These are phyloP conservation scores for Volucella bombylans DNA, from an alignment of 2,888 invertebrate species.

Conservation along the genomic window DNA sequence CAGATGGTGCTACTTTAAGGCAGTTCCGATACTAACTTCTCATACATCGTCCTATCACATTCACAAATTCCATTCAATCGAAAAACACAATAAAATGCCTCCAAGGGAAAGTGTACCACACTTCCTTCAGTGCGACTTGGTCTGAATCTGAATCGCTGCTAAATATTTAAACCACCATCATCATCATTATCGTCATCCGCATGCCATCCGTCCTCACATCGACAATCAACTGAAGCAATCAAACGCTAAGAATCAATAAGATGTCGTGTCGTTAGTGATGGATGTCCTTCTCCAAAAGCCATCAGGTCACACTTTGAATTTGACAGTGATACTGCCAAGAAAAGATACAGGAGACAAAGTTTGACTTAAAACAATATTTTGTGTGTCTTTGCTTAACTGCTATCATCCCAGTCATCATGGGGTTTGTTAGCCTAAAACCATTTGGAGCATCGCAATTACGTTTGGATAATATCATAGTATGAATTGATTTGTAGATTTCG, in stretches of 20 bases:
- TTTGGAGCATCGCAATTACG: too few species aligned
- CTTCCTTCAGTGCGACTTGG: not conserved
- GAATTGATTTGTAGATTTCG: too few species aligned
- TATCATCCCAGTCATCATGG: too few species aligned
- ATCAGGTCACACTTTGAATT: not conserved
- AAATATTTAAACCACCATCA: conserved; percentile 58
- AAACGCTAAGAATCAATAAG: conserved; percentile 50
- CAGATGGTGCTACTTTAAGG: conserved; percentile 55
- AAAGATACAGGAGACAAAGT: not conserved
- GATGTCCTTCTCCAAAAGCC: not conserved
- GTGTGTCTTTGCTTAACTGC: too few species aligned
- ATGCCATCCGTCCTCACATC: conserved; percentile 23
- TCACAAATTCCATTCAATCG: conserved; percentile 40
- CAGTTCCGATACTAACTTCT: not conserved
- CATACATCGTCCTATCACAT: conserved; percentile 1
- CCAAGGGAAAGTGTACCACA: not conserved
- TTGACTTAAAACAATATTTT: too few species aligned
- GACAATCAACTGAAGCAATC: conserved; percentile 26
- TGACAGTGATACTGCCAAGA: conserved; percentile 22
- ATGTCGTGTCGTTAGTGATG: conserved; percentile 12
- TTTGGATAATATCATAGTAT: too few species aligned
- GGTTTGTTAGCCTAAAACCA: too few species aligned
- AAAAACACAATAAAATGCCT: conserved; percentile 42
- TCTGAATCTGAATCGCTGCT: not conserved
- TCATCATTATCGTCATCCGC: conserved; percentile 36